Conservation (phyloP, 2,888 invertebrate genomes). For the Epinotia brunnichana region DNA sequence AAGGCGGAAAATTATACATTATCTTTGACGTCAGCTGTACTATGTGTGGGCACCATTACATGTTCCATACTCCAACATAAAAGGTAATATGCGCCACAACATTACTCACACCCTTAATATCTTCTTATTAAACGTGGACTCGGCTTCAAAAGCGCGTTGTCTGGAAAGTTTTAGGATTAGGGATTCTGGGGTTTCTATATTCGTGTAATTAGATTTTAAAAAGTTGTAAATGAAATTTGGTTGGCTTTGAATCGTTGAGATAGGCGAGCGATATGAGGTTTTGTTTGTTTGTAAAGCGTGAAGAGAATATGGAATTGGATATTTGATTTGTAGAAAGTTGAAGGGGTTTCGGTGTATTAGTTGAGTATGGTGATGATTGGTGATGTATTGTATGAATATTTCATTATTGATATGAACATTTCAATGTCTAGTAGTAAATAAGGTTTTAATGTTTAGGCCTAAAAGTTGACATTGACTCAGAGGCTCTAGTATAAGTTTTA, state of each 20-base stretch:
- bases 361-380: no score
- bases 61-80: not conserved
- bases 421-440: no score
- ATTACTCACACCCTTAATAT: not conserved
- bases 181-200: conserved; percentile 27
- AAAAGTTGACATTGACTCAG: no score
- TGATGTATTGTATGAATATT: not conserved
- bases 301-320: conserved; percentile 5
- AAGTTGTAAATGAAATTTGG: conserved; percentile 31
- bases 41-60: conserved; percentile 41
- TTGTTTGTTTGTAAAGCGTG: conserved; percentile 17
- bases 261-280: conserved; percentile 4
- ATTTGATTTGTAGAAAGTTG: conserved; percentile 8
- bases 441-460: no score
- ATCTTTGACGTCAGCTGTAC: not conserved
- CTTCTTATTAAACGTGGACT: not conserved
- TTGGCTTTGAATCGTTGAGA: not conserved
- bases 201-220: conserved; percentile 28
- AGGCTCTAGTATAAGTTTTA: no score
- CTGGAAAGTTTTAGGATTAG: conserved; percentile 40
- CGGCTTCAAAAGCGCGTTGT: conserved; percentile 40
- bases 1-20: no score
- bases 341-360: not conserved
- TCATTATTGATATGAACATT: no score
- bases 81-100: not conserved